Conservation (phyloP, 2,797 vertebrate species). For the Gephyroberyx darwinii region DNA sequence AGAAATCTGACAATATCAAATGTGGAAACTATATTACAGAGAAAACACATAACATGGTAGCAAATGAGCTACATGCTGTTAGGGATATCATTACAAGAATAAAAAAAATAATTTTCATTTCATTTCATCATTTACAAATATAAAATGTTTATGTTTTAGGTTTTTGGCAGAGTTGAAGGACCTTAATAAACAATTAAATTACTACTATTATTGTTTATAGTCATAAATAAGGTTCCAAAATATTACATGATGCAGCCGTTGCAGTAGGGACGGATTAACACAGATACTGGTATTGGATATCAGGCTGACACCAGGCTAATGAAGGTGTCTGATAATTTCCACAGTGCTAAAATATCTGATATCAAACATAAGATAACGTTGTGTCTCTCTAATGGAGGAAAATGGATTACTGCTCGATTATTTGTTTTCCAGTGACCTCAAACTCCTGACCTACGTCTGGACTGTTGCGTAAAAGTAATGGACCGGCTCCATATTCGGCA, state of each 20-base stretch:
- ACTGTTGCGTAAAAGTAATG: neutral
- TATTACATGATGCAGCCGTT: too few relatives aligned
- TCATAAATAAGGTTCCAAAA: too few relatives aligned
- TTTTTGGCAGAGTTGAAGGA: too few relatives aligned
- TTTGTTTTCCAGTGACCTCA: neutral
- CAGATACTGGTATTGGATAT: neutral
- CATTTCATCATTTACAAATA: too few relatives aligned
- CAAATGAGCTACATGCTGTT: neutral
- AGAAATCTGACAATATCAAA: neutral
- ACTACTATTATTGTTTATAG: too few relatives aligned
- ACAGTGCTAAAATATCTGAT: neutral
- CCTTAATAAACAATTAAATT: too few relatives aligned
- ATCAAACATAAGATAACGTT: neutral
- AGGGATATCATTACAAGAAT: too few relatives aligned
- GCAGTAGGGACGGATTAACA: too few relatives aligned
- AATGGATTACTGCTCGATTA: neutral
- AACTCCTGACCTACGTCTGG: neutral
- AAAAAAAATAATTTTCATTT: too few relatives aligned
- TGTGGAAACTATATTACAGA: neutral
- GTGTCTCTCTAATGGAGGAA: neutral
- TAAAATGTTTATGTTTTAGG: too few relatives aligned
- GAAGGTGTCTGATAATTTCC: neutral
- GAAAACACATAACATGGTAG: too few relatives aligned
- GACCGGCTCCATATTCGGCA: too few relatives aligned
- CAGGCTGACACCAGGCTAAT: neutral